Conservation (phyloP, 2,113 vertebrate species). For the Clarias batrachus region DNA sequence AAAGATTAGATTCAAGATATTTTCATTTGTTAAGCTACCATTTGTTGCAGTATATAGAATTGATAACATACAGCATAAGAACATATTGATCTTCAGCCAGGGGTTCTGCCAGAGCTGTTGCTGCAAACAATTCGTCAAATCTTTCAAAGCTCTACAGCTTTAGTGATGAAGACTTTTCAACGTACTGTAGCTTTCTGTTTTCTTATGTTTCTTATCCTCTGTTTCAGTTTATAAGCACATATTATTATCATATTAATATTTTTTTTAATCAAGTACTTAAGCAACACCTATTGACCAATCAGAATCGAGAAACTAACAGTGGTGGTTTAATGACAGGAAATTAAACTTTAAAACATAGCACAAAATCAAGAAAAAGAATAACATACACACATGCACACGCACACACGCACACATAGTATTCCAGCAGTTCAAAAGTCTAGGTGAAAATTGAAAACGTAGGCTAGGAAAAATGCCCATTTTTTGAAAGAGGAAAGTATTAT, state of each 20-base stretch:
- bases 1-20: too few relatives aligned
- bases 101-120: background rate
- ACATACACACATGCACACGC: background rate
- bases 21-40: too few relatives aligned
- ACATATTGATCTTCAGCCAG: background rate
- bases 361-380: background rate
- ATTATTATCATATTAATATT: background rate
- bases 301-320: background rate
- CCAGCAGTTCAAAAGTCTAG: too few relatives aligned
- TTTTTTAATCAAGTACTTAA: background rate
- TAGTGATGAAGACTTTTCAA: background rate
- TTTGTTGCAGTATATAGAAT: too few relatives aligned
- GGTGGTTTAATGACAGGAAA: background rate
- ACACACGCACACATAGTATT: background rate
- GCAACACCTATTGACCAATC: background rate
- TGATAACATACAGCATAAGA: background rate
- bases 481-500: background rate
- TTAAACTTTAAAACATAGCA: background rate
- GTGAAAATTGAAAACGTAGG: too few relatives aligned
- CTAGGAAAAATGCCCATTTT: background rate
- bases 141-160: background rate
- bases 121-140: background rate
- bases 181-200: background rate
- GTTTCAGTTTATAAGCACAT: background rate
- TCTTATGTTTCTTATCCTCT: background rate